Base-by-base conservation (phyloP, 2,888 invertebrate species). In the Caradrina kadenii region DNA sequence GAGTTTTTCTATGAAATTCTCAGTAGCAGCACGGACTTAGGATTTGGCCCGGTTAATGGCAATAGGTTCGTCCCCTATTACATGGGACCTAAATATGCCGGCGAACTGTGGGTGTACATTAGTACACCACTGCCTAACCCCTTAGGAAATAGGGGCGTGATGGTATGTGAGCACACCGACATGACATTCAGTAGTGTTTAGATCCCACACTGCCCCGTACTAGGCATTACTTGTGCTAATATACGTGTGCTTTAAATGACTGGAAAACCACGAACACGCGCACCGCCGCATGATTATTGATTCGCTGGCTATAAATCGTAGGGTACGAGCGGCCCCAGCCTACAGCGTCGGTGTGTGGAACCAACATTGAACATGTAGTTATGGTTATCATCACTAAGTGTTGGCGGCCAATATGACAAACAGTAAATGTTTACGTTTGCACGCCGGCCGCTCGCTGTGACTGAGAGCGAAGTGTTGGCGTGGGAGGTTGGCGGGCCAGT, bases 311-410 rank as follows among this genome's bases (percentile, higher is more conserved):
- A 55, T 63, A 65, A 56, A 64, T 64, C 0, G 52, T 11, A 45
- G 52, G 19, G 35, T 22, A 22, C 35, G 35, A 17, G 17, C 55
- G 45, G 35, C 22, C 26, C n/a, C 63, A 21, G 35, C 39, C 68
- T n/a, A 22, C 35, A 53, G 45, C 50, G 50, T 17, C 4, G 26
- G 52, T 39, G 68, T 21, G 56, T 42, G 48, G 7, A 42, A 53
- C 53, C 59, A 69, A 73, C 76, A 59, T 69, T 68, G 22, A 59
- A 22, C 39, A 67, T 48, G 31, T 64, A 26, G 26, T 4, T 26
- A 52, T 76, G 65, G 65, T 64, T 75, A 72, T 50, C 8, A 72
- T 56, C 72, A 77, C 22, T 59, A 55, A 55, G 10, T 53, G 42
- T 52, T 71, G 60, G 64, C 61, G 56, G 10, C 52, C 61, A 73